A percentile compares a stretch with the other conserved stretches of the same genome.
phyloP scores from a whole-genome alignment of 2,113 vertebrate genomes.

The Craseonycteris thonglongyai region DNA sequence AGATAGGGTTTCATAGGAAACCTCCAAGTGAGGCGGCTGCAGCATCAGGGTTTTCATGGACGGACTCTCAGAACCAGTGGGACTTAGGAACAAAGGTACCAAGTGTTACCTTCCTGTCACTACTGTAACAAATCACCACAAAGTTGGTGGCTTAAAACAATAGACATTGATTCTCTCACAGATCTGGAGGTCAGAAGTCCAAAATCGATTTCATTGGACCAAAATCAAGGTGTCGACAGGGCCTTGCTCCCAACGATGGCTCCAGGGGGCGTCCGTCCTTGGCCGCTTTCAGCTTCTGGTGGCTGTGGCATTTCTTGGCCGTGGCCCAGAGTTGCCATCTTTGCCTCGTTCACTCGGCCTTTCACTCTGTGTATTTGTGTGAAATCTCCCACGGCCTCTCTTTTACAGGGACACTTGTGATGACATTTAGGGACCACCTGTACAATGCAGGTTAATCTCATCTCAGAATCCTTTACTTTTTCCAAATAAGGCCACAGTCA shows the following conservation, averaged over 20 bases:
- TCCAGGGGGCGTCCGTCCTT: background rate
- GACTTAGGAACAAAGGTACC: background rate
- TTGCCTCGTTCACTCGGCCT: background rate
- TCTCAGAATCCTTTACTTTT: background rate
- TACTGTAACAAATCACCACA: background rate
- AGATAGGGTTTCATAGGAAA: background rate
- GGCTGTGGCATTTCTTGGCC: background rate
- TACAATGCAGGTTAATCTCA: background rate
- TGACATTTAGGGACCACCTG: background rate
- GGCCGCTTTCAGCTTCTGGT: background rate
- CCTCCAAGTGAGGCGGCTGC: background rate
- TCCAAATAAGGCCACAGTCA: background rate
- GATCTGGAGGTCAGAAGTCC: background rate
- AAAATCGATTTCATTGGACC: background rate
- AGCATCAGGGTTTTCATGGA: background rate
- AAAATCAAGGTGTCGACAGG: background rate
- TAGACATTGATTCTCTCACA: background rate
- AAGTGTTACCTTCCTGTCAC: background rate
- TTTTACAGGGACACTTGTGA: background rate
- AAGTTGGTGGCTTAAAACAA: background rate
- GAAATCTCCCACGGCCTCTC: background rate
- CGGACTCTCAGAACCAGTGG: background rate
- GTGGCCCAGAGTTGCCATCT: background rate
- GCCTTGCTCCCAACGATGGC: fast-evolving
- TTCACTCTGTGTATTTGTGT: background rate